Conservation (phyloP, 2,113 vertebrate species). For the Plecturocebus donacophilus region DNA sequence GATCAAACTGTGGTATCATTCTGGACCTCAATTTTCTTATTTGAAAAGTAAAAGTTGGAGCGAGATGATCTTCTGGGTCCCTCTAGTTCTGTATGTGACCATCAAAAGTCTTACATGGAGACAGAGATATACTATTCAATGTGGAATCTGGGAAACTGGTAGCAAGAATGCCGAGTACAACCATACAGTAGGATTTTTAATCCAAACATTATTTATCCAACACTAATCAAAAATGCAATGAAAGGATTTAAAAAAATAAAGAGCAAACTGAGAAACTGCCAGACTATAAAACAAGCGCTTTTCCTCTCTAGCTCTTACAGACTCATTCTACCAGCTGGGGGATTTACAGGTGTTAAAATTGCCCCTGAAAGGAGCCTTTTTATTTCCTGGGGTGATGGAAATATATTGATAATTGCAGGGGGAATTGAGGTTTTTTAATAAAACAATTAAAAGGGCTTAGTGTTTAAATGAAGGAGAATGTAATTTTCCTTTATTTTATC, state of each 20-base stretch:
- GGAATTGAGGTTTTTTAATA: slow-evolving; percentile 68
- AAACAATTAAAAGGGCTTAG: slow-evolving; percentile 75
- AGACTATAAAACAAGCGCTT: slow-evolving; percentile 48
- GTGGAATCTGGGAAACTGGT: slow-evolving; percentile 1
- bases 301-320: slow-evolving; percentile 46
- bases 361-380: slow-evolving; percentile 71
- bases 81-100: not conserved
- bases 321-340: slow-evolving; percentile 67
- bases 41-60: not conserved
- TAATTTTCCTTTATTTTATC: slow-evolving; percentile 72
- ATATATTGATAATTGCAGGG: slow-evolving; percentile 76
- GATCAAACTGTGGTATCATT: not conserved
- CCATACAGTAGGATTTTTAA: slow-evolving; percentile 56
- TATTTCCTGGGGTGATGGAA: slow-evolving; percentile 76
- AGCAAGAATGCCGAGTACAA: slow-evolving; percentile 1
- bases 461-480: slow-evolving; percentile 65
- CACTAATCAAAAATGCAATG: slow-evolving; percentile 71
- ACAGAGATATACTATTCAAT: not conserved
- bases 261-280: slow-evolving; percentile 64
- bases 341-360: slow-evolving; percentile 78
- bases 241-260: slow-evolving; percentile 64
- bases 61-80: not conserved
- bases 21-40: not conserved
- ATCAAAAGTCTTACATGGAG: not conserved
- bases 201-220: slow-evolving; percentile 66